Conservation (phyloP, 1,140 invertebrate genomes). For the Dermatophagoides farinae region DNA sequence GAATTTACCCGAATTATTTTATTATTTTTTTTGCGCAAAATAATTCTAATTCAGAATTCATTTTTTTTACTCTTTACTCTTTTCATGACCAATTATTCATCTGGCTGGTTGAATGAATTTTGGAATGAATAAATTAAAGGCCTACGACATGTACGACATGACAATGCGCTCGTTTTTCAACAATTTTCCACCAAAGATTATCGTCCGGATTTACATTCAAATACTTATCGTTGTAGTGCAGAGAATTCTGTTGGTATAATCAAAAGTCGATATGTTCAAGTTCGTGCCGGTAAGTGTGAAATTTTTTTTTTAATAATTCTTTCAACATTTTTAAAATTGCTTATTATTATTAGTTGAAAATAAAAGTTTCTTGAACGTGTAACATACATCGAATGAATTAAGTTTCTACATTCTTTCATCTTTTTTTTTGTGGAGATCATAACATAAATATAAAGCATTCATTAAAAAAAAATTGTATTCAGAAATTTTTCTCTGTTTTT, state of each 20-base stretch:
- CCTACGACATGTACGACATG: conserved; percentile 19
- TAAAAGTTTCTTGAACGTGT: neutral
- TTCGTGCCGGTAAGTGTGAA: conserved; percentile 26
- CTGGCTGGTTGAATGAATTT: neutral
- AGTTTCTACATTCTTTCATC: no score
- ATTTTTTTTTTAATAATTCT: no score
- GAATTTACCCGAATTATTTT: neutral
- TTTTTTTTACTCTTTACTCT: neutral
- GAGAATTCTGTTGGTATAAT: conserved; percentile 25
- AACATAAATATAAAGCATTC: no score
- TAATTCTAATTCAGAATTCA: neutral
- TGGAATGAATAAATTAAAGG: conserved; percentile 4
- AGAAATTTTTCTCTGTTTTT: neutral
- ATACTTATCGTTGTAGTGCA: conserved; percentile 25
- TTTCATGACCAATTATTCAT: neutral
- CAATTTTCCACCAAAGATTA: conserved; percentile 23
- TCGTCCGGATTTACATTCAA: conserved; percentile 22
- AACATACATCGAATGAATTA: neutral
- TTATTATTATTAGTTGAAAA: neutral
- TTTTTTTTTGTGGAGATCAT: no score
- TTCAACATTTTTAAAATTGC: no score
- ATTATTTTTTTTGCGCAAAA: neutral
- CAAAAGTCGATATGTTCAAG: conserved; percentile 25
- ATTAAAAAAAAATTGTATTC: no score
- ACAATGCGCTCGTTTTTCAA: conserved; percentile 50